These are phyloP conservation scores for Thecocarcelia acutangulata DNA, from an alignment of 2,888 invertebrate genomes.

Conservation along the genomic window DNA sequence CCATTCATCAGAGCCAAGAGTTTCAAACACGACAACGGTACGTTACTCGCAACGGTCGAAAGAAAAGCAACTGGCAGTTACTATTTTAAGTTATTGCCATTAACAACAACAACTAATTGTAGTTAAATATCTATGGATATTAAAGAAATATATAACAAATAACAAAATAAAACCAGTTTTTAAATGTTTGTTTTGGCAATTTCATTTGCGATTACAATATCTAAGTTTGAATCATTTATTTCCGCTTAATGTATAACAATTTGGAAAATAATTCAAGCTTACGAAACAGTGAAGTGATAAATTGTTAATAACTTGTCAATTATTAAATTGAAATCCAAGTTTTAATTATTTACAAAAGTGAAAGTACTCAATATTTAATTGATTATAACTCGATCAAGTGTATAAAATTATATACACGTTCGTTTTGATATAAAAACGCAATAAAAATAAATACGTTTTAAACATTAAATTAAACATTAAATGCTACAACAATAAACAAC, in stretches of 20 bases:
- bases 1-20: slow-evolving; percentile 65
- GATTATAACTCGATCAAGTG: too few species aligned
- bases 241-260: neutral
- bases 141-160: neutral
- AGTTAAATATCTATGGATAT: slow-evolving; percentile 9
- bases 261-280: neutral
- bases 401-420: too few species aligned
- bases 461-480: too few species aligned
- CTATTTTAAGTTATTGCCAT: slow-evolving; percentile 75
- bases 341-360: slow-evolving; percentile 39
- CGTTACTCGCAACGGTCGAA: slow-evolving; percentile 49
- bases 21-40: slow-evolving; percentile 61
- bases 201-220: too few species aligned
- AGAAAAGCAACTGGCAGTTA: slow-evolving; percentile 72
- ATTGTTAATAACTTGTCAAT: neutral
- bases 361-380: slow-evolving; percentile 29
- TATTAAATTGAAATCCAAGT: neutral
- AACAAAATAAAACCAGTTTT: slow-evolving; percentile 14
- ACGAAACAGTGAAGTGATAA: slow-evolving; percentile 23
- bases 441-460: too few species aligned
- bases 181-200: neutral
- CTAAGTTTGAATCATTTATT: neutral
- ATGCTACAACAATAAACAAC: too few species aligned
- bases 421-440: too few species aligned
- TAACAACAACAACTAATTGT: slow-evolving; percentile 69